These are phyloP conservation scores for Xestia rhomboidea DNA, from an alignment of 2,888 invertebrate genomes.

Conservation along the genomic window DNA sequence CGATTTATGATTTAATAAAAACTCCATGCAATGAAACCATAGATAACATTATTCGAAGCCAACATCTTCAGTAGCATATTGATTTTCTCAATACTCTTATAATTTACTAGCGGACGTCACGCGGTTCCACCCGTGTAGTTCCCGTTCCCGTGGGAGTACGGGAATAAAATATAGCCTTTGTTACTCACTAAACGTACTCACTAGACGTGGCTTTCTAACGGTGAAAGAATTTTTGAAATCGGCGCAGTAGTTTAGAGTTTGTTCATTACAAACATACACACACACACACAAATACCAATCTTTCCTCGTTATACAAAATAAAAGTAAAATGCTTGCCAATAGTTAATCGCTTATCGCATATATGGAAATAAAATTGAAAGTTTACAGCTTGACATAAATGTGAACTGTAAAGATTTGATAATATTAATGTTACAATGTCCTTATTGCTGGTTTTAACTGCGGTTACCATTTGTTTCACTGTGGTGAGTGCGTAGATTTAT, in stretches of 20 bases:
- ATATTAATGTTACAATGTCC: slow-evolving; percentile 44
- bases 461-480: slow-evolving; percentile 33
- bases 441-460: slow-evolving; percentile 34
- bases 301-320: background rate
- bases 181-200: too few species aligned
- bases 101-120: too few species aligned
- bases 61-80: background rate
- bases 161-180: too few species aligned
- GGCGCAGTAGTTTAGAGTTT: too few species aligned
- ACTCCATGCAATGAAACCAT: background rate
- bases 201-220: too few species aligned
- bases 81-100: background rate
- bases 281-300: too few species aligned
- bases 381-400: slow-evolving; percentile 51
- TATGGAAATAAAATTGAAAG: slow-evolving; percentile 28
- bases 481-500: slow-evolving; percentile 43
- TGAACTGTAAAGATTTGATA: slow-evolving; percentile 27
- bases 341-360: slow-evolving; percentile 4
- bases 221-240: too few species aligned
- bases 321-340: slow-evolving; percentile 23
- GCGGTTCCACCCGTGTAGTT: too few species aligned
- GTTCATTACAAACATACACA: too few species aligned
- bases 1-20: background rate
- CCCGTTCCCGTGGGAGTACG: too few species aligned
- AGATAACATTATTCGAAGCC: background rate